Base-by-base conservation (phyloP, 1,140 invertebrate genomes). In the Dolichoris vasculosae region DNA sequence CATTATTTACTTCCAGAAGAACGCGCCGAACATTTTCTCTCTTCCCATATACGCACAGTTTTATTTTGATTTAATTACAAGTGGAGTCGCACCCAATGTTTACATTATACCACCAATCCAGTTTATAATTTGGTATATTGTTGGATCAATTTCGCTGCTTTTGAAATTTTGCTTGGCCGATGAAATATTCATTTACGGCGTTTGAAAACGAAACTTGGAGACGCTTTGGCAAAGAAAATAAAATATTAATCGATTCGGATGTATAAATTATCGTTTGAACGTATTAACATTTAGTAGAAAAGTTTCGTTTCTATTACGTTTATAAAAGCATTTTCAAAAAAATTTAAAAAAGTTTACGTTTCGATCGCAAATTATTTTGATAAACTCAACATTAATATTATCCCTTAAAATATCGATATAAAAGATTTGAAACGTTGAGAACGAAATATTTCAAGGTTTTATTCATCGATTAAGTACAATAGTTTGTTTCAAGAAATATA, bases 21-120 rank as follows among this genome's bases (percentile, higher is more conserved):
- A 30, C 59, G n/a, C 8, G 79, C 85, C 71, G 77, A 82, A 78
- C 63, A 78, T 23, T 84, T 86, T 82, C 64, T 77, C 82, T 83
- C 82, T 55, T 46, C 17, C 64, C 15, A 38, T 55, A 30, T 83
- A 87, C 87, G 88, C 83, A 87, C 78, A 86, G 76, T 82, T 59
- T 86, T 86, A 86, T 82, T 83, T 83, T 87, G 87, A 88, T 87
- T 89, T 88, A 87, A 89, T 88, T 88, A 88, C 43, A 71, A 64
- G 81, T 83, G 75, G 84, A 87, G 85, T 87, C 59, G 64, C 71
- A 46, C 59, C 35, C 86, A 78, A 46, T 69, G 81, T 87, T 83
- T 82, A 82, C 81, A 83, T 83, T 83, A 59, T 76, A 46, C 38
- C 26, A 30, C 11, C 48, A 35, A 23, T 55, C 26, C n/a, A 76